Evolutionary conservation across 2,113 vertebrate genomes (phyloP).

Genomic region (Puffinus mauretanicus): DNA sequence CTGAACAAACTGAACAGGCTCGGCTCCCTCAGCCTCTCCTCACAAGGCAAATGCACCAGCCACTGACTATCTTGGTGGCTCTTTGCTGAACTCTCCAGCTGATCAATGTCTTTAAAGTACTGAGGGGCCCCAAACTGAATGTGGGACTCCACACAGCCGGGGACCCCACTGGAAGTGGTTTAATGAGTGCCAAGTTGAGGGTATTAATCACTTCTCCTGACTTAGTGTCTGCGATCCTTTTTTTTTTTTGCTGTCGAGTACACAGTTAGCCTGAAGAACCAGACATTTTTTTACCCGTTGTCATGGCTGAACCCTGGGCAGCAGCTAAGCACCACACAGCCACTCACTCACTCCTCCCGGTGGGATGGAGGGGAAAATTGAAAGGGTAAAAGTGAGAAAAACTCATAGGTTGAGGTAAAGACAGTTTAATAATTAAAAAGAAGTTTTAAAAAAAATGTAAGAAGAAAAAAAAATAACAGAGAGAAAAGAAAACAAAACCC

Average conservation of each 20-base stretch:
- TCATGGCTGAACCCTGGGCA: background rate
- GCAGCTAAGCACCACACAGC: background rate
- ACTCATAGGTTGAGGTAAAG: background rate
- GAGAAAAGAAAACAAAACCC: background rate
- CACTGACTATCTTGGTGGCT: background rate
- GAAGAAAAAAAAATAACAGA: background rate
- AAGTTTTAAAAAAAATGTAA: background rate
- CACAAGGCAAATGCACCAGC: background rate
- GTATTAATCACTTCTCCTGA: background rate
- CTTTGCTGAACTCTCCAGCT: background rate
- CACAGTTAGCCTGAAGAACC: background rate
- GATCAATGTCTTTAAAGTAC: background rate
- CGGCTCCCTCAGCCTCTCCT: background rate
- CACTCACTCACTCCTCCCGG: accelerated
- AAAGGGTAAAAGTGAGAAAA: background rate
- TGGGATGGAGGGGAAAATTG: background rate
- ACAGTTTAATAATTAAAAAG: background rate
- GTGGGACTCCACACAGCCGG: too few species aligned
- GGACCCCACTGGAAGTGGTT: background rate
- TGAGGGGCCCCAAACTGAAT: background rate
- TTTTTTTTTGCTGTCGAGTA: background rate
- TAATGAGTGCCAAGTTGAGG: background rate
- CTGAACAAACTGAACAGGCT: background rate
- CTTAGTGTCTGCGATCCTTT: background rate
- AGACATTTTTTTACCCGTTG: background rate